These are phyloP conservation scores for Holcopasites calliopsidis DNA, from an alignment of 1,140 invertebrate species.

Conservation along the genomic window DNA sequence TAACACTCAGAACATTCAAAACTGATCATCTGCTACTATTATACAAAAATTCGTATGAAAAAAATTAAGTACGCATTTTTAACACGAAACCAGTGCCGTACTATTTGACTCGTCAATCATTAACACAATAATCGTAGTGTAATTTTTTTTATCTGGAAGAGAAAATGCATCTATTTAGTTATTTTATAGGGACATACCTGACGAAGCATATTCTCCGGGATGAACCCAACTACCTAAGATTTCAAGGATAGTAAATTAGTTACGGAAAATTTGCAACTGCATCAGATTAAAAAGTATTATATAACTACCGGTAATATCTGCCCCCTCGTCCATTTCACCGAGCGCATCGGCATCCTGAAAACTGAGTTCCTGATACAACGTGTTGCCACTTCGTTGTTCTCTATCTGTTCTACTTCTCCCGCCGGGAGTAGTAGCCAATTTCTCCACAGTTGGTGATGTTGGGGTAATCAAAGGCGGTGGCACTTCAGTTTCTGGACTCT, in stretches of 20 bases:
- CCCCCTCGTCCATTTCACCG: slow-evolving; percentile 90
- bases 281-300: neutral
- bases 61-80: slow-evolving; percentile 8
- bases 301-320: slow-evolving; percentile 91
- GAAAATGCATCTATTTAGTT: slow-evolving; percentile 6
- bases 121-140: slow-evolving; percentile 6
- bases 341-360: slow-evolving; percentile 91
- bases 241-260: slow-evolving; percentile 38
- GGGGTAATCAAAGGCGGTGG: slow-evolving; percentile 78
- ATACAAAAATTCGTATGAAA: too few species aligned
- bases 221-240: slow-evolving; percentile 96
- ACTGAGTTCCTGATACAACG: slow-evolving; percentile 94
- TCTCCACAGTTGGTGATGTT: slow-evolving; percentile 77
- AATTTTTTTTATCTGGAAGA: neutral
- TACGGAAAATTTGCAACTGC: too few species aligned
- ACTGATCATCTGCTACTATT: too few species aligned
- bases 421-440: slow-evolving; percentile 76
- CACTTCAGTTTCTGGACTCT: slow-evolving; percentile 80
- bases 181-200: slow-evolving; percentile 86
- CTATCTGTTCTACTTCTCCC: slow-evolving; percentile 90
- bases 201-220: slow-evolving; percentile 98
- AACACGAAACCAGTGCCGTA: slow-evolving; percentile 20
- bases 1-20: too few species aligned
- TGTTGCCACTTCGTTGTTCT: slow-evolving; percentile 93
- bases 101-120: slow-evolving; percentile 12